Percentiles rank a stretch among this genome's conserved stretches.
Evolutionary conservation across 2,797 vertebrate species (phyloP).

Genomic region (Bradypodion ventrale): DNA sequence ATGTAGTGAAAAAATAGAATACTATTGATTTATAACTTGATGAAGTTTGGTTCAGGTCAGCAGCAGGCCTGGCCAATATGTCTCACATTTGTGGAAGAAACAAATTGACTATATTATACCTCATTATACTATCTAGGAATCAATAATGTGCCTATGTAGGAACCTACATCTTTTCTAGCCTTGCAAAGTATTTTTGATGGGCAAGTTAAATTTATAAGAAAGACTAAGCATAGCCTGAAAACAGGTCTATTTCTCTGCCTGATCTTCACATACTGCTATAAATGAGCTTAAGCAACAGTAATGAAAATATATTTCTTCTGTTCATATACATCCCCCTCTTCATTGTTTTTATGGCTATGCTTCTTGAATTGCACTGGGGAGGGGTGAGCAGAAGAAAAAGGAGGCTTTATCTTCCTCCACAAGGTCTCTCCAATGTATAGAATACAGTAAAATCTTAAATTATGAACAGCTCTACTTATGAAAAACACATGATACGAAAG

Average conservation of each 20-base stretch:
- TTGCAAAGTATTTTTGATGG: constrained; percentile 34
- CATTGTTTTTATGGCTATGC: not conserved
- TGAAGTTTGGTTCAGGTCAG: constrained; percentile 40
- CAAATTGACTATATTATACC: constrained; percentile 60
- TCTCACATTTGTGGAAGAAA: constrained; percentile 53
- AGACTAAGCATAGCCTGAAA: not conserved
- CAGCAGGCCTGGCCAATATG: constrained; percentile 26
- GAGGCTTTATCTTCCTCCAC: too few relatives aligned
- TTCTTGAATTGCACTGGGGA: too few relatives aligned
- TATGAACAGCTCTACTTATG: too few relatives aligned
- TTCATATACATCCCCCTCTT: not conserved
- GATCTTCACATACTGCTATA: not conserved
- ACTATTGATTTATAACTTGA: constrained; percentile 64
- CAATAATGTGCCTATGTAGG: constrained; percentile 40
- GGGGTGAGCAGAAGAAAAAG: too few relatives aligned
- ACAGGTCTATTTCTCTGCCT: not conserved
- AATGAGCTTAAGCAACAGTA: not conserved
- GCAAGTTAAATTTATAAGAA: not conserved
- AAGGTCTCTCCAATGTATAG: too few relatives aligned
- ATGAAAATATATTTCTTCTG: not conserved
- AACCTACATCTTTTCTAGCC: constrained; percentile 48
- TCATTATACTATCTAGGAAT: constrained; percentile 55
- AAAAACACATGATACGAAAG: too few relatives aligned
- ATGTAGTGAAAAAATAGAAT: constrained; percentile 51
- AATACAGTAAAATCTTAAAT: too few relatives aligned